Evolutionary conservation across 2,797 vertebrate genomes (phyloP).

Genomic region (Ispidina lecontei): DNA sequence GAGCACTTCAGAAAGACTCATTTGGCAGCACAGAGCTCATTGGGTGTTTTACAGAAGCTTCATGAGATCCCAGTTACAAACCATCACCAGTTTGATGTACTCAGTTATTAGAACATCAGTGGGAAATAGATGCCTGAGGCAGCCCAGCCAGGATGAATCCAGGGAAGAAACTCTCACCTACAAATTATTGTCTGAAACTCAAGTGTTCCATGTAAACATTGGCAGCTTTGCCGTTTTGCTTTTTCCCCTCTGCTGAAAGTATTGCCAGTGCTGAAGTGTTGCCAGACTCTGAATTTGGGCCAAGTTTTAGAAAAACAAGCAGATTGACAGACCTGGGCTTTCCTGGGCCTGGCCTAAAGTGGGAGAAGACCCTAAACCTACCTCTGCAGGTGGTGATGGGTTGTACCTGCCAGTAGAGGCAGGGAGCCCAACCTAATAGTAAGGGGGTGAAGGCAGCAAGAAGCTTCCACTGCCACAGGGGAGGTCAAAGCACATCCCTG

Average conservation of each 20-base stretch:
- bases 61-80: background rate
- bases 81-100: background rate
- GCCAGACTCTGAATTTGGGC: background rate
- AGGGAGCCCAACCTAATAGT: rapidly evolving
- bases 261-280: background rate
- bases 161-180: background rate
- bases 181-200: background rate
- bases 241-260: background rate
- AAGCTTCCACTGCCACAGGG: background rate
- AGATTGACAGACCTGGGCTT: background rate
- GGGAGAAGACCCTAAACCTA: background rate
- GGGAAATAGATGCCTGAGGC: background rate
- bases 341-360: background rate
- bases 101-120: background rate
- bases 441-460: background rate
- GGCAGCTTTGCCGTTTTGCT: background rate
- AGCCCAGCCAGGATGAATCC: background rate
- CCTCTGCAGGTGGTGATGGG: no score
- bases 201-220: background rate
- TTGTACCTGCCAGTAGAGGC: rapidly evolving
- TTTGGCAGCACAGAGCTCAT: background rate
- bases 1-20: background rate
- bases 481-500: background rate
- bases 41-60: background rate
- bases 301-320: background rate